phyloP scores from a whole-genome alignment of 2,888 invertebrate species.

The Brassicogethes aeneus region DNA sequence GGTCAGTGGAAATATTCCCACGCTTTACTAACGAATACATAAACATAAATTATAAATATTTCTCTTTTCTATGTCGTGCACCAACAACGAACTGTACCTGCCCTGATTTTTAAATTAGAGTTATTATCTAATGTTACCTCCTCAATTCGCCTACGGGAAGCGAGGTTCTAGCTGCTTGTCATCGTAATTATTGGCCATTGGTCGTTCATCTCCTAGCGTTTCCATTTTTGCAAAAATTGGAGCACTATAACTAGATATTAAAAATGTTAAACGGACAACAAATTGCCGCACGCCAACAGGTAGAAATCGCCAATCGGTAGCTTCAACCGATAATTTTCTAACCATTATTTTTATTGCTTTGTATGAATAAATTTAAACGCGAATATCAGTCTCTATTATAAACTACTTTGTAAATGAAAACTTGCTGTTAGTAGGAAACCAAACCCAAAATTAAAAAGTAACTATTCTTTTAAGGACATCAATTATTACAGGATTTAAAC shows the following conservation, averaged over 20 bases:
- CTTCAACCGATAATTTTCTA: too few species aligned
- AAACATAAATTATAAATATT: conserved; percentile 31
- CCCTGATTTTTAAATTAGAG: conserved; percentile 26
- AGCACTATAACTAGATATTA: background rate
- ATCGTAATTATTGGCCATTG: conserved; percentile 1
- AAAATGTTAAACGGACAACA: too few species aligned
- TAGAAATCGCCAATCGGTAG: too few species aligned
- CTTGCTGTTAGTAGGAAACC: too few species aligned
- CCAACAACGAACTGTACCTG: conserved; percentile 19
- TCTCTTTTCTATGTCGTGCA: conserved; percentile 24
- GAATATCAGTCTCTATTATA: too few species aligned
- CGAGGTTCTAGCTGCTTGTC: background rate
- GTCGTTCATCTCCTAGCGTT: background rate
- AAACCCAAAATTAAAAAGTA: too few species aligned
- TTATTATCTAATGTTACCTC: conserved; percentile 19
- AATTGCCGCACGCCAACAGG: too few species aligned
- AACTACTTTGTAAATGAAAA: too few species aligned
- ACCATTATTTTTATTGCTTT: too few species aligned
- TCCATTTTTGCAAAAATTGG: background rate
- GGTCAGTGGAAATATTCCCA: conserved; percentile 17
- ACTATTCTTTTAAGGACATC: too few species aligned
- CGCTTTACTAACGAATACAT: conserved; percentile 26
- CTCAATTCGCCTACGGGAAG: conserved; percentile 19
- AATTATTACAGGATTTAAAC: too few species aligned
- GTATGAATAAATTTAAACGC: too few species aligned